Conservation (phyloP, 1,140 invertebrate species). For the Ceratina japonica region DNA sequence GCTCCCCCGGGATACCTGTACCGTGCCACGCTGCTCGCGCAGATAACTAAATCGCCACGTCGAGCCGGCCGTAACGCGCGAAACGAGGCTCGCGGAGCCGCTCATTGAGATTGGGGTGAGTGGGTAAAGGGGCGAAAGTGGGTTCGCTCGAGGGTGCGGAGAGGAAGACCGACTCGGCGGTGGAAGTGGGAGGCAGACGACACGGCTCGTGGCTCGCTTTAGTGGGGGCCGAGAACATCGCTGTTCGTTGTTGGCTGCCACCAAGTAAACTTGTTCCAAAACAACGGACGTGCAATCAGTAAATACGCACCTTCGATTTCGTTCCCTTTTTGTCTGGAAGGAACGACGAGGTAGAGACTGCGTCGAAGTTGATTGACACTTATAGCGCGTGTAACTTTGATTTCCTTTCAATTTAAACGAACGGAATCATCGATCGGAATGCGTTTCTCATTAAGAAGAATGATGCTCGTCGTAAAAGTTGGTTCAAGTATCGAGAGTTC, state of each 20-base stretch:
- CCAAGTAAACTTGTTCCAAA: slow-evolving; percentile 21
- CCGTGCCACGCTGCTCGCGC: neutral
- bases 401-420: neutral
- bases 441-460: slow-evolving; percentile 18
- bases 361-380: neutral
- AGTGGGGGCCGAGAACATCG: neutral
- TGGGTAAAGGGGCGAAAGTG: slow-evolving; percentile 21
- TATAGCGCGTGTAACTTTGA: neutral
- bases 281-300: neutral
- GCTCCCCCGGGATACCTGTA: neutral
- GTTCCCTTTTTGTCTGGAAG: neutral
- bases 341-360: too few species aligned
- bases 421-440: neutral
- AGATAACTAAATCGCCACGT: slow-evolving; percentile 71
- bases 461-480: slow-evolving; percentile 37
- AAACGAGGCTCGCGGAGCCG: slow-evolving; percentile 1
- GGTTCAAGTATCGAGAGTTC: slow-evolving; percentile 23
- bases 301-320: neutral
- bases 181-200: neutral
- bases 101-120: slow-evolving; percentile 3
- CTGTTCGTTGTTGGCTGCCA: slow-evolving; percentile 18
- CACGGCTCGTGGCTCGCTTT: neutral
- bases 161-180: neutral
- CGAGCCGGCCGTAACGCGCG: slow-evolving; percentile 2
- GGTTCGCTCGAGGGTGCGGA: slow-evolving; percentile 17